Conservation (phyloP, 2,113 vertebrate species). For the Dascyllus trimaculatus region DNA sequence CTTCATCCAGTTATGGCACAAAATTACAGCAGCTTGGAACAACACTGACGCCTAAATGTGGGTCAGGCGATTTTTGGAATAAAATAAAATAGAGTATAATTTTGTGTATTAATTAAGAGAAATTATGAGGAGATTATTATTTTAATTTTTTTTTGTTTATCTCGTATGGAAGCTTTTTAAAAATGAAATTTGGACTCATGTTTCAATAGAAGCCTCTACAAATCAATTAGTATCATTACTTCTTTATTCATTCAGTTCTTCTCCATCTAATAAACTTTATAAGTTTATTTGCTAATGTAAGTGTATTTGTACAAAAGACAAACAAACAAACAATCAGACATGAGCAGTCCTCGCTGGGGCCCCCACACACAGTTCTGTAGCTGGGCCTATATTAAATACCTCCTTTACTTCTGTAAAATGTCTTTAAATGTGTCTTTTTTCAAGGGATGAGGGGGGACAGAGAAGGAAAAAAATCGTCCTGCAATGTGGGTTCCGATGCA, state of each 20-base stretch:
- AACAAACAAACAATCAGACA: slow-evolving; percentile 85
- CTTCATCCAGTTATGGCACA: slow-evolving; percentile 26
- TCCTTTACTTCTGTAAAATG: slow-evolving; percentile 81
- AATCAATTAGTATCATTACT: slow-evolving; percentile 76
- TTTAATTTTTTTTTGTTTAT: not conserved
- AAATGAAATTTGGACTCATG: slow-evolving; percentile 28
- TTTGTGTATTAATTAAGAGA: not conserved
- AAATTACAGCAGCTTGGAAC: slow-evolving; percentile 17
- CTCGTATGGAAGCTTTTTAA: not conserved
- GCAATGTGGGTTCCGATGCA: slow-evolving; percentile 73
- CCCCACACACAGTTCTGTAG: slow-evolving; percentile 65
- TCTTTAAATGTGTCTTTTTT: slow-evolving; percentile 79
- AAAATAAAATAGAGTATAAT: not conserved
- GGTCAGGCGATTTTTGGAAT: not conserved
- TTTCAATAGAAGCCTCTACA: slow-evolving; percentile 73
- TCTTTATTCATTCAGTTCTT: slow-evolving; percentile 87
- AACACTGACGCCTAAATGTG: not conserved
- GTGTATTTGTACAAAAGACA: slow-evolving; percentile 90
- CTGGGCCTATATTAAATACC: slow-evolving; percentile 82
- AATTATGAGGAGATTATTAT: not conserved
- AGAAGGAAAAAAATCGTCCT: slow-evolving; percentile 50
- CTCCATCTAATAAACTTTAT: slow-evolving; percentile 88
- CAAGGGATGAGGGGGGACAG: not conserved
- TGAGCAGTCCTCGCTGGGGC: slow-evolving; percentile 77
- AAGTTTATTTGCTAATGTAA: slow-evolving; percentile 88